Percentiles rank a stretch among this genome's conserved stretches.
Conservation (phyloP, 2,888 invertebrate species). For the Drosophila multiciliata region DNA sequence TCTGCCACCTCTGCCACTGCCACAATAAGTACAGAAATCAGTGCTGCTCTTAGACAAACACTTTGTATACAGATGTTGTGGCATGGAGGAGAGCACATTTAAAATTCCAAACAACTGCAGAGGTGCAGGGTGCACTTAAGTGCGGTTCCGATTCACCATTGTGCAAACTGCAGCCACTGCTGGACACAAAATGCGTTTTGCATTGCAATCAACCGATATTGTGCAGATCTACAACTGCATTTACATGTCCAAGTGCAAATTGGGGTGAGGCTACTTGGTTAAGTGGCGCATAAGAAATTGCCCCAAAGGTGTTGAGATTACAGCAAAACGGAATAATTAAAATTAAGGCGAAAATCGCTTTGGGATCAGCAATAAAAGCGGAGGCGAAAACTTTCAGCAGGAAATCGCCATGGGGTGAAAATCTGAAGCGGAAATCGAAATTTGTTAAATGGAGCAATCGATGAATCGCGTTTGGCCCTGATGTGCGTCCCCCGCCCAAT, state of each 20-base stretch:
- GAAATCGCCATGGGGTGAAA: slow-evolving; percentile 65
- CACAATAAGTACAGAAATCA: neutral
- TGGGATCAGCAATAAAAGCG: slow-evolving; percentile 64
- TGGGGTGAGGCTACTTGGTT: neutral
- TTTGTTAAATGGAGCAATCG: slow-evolving; percentile 82
- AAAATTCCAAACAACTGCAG: slow-evolving; percentile 3
- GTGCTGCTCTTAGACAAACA: neutral
- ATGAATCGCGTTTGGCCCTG: slow-evolving; percentile 59
- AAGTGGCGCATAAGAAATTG: slow-evolving; percentile 38
- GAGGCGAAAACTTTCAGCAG: slow-evolving; percentile 57
- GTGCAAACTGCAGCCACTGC: neutral
- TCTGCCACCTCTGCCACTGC: neutral
- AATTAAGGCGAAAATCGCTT: slow-evolving; percentile 52
- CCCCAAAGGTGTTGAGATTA: slow-evolving; percentile 38
- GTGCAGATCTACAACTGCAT: slow-evolving; percentile 1
- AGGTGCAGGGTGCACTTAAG: slow-evolving; percentile 5
- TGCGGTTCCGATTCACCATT: slow-evolving; percentile 8
- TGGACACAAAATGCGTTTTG: neutral
- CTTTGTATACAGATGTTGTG: neutral
- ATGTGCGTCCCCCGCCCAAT: slow-evolving; percentile 13
- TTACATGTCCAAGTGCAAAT: neutral
- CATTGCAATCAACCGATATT: slow-evolving; percentile 15
- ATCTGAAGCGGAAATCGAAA: slow-evolving; percentile 81
- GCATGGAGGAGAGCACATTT: neutral
- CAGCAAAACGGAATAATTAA: slow-evolving; percentile 65